These are phyloP conservation scores for Beaufortia kweichowensis DNA, from an alignment of 2,113 vertebrate species.

Conservation along the genomic window DNA sequence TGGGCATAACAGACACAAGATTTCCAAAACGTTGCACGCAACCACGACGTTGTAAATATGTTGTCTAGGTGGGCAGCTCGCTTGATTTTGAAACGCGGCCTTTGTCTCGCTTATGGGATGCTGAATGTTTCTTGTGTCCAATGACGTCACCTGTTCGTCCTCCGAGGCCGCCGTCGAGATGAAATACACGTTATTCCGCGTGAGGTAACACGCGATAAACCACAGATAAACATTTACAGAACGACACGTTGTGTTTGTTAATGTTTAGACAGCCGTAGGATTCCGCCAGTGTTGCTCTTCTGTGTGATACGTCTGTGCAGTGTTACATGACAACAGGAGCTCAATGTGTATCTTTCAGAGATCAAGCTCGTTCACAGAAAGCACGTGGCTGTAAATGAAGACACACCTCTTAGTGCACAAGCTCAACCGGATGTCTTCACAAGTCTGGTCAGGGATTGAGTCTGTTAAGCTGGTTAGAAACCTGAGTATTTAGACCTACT, in stretches of 20 bases:
- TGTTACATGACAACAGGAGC: neutral
- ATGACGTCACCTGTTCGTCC: conserved; percentile 46
- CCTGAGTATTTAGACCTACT: conserved; percentile 9
- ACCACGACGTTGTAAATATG: neutral
- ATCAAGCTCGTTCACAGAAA: conserved; percentile 3
- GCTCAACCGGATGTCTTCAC: conserved; percentile 16
- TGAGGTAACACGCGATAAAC: conserved; percentile 7
- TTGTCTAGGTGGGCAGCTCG: neutral
- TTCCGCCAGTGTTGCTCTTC: conserved; percentile 1
- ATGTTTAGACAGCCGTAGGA: conserved; percentile 17
- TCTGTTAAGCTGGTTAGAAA: conserved; percentile 24
- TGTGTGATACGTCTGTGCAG: neutral
- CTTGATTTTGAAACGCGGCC: neutral
- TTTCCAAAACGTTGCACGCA: conserved; percentile 6
- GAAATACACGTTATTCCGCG: neutral
- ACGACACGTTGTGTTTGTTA: neutral
- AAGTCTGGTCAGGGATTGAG: conserved; percentile 30
- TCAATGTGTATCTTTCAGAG: neutral
- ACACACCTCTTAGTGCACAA: neutral
- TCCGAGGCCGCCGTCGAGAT: neutral
- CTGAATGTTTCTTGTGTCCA: conserved; percentile 41
- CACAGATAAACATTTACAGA: neutral
- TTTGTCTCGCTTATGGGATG: conserved; percentile 46
- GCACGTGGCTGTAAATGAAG: neutral
- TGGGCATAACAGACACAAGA: neutral